These are phyloP conservation scores for Aplidium turbinatum DNA, from an alignment of 23 tunicate genomes.

Conservation along the genomic window DNA sequence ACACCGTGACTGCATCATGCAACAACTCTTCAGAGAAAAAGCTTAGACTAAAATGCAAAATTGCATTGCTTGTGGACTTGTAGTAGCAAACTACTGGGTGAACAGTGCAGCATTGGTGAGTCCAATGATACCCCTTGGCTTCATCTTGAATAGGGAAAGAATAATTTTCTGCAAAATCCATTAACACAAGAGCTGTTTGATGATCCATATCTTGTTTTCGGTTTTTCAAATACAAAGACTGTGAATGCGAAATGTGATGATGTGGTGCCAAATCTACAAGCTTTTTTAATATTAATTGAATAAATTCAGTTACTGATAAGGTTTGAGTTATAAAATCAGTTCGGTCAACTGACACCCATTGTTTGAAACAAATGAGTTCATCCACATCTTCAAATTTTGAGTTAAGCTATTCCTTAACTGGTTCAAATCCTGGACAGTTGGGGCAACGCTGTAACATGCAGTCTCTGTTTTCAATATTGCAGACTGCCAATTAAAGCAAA, in stretches of 20 bases:
- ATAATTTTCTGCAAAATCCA: constrained; percentile 27
- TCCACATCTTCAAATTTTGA: constrained; percentile 19
- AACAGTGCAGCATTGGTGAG: constrained; percentile 8
- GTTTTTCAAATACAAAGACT: constrained; percentile 6
- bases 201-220: constrained; percentile 18
- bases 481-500: neutral
- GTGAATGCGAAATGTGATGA: neutral
- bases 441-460: constrained; percentile 3
- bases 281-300: neutral
- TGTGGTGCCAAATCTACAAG: constrained; percentile 6
- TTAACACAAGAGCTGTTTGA: neutral
- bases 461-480: too few species aligned
- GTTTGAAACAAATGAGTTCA: constrained; percentile 3
- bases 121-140: constrained; percentile 9
- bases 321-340: neutral
- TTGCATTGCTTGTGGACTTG: neutral
- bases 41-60: neutral
- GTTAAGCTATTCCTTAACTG: neutral
- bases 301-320: neutral
- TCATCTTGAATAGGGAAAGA: constrained; percentile 28
- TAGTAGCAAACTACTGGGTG: constrained; percentile 24
- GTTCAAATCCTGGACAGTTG: constrained; percentile 21
- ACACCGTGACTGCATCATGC: constrained; percentile 24
- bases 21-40: constrained; percentile 4
- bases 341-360: constrained; percentile 23